phyloP scores from a whole-genome alignment of 2,797 vertebrate genomes.

The Dicrostonyx torquatus region DNA sequence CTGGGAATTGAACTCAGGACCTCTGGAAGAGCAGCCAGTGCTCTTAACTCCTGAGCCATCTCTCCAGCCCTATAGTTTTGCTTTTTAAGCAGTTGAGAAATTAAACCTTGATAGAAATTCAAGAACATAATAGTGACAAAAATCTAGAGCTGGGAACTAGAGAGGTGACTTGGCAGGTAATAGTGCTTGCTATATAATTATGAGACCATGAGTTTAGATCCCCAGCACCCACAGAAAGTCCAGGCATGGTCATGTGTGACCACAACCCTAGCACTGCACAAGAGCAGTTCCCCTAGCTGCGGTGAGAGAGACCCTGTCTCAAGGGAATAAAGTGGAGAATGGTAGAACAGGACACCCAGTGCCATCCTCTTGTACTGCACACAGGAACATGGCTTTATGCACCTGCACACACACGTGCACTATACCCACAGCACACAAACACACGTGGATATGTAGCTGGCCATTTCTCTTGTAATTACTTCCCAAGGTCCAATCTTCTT shows the following conservation, averaged over 20 bases:
- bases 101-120: conserved; percentile 35
- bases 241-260: background rate
- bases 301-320: background rate
- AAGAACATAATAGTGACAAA: conserved; percentile 43
- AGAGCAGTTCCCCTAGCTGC: background rate
- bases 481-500: conserved; percentile 63
- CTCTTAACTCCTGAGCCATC: too few species aligned
- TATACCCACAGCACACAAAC: background rate
- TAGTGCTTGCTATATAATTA: background rate
- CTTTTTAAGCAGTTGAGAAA: conserved; percentile 50
- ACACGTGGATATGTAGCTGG: background rate
- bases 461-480: conserved; percentile 66
- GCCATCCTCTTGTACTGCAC: background rate
- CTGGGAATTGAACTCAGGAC: too few species aligned
- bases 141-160: background rate
- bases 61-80: too few species aligned
- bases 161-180: background rate
- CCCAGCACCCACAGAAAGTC: background rate
- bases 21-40: too few species aligned
- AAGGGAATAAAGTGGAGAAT: background rate
- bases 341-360: background rate
- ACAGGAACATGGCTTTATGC: background rate
- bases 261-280: background rate
- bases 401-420: background rate
- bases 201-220: background rate